Base-by-base conservation (phyloP, 1,140 invertebrate species). In the Chelonus insularis region DNA sequence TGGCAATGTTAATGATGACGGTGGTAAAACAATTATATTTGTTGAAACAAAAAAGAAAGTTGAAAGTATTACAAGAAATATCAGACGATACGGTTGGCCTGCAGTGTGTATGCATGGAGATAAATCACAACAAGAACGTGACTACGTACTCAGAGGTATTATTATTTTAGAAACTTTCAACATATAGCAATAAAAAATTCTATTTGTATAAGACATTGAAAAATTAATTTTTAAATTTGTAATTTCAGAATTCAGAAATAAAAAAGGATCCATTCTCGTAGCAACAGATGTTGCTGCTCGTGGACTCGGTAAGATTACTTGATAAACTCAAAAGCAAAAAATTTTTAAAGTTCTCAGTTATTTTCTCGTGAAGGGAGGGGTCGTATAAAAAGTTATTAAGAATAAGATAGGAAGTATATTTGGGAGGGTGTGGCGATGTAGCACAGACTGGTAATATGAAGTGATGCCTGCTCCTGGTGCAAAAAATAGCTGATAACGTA, bases 231-330 rank as follows among this genome's bases (percentile, higher is more conserved):
- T 23, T 23, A 18, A 11, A 23, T 20, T 45, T 36, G 8, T 41
- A 11, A 59, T 37, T 77, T 20, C 79, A 91, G 96, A 98, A 81
- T 99, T 99, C 84, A 89, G 95, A 69, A 88, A 88, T 71, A 96
- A 95, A 66, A 90, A 89, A 77, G 90, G 90, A 50, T 92, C 90
- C 58, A 97, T 99, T 78, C 84, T 99, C 67, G 92, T 99, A 65
- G 97, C 97, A 72, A 99, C 97, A 65, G 97, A 99, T 85, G 96
- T 99, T 75, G 97, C 97, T 64, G 96, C 96, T 63, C 88, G 97
- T 78, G 97, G 97, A 76, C 86, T 99, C 83, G 97, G 97, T 99
- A 89, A 87, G 92, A 39, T 39, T 9, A 12, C 37, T 39, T 11
- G 37, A 11, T 39, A 11, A 39, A n/a, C 14, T 14, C 14, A 21